phyloP scores from a whole-genome alignment of 2,888 invertebrate genomes.

The Stegophylla sp. region DNA sequence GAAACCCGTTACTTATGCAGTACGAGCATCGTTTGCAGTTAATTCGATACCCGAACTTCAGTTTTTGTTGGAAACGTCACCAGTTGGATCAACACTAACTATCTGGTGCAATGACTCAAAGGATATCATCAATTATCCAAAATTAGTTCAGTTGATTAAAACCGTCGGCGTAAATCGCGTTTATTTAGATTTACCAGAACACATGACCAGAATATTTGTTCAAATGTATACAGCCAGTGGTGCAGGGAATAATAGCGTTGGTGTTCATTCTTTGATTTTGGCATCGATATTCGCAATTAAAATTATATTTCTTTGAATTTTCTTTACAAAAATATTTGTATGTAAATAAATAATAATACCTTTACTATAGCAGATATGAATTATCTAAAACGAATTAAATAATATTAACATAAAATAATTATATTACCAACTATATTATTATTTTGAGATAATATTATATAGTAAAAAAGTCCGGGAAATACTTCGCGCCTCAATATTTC shows the following conservation, averaged over 20 bases:
- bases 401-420: no score
- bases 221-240: conserved; percentile 50
- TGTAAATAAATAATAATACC: not conserved
- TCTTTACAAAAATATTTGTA: no score
- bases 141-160: conserved; percentile 72
- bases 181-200: conserved; percentile 79
- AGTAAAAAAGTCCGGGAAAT: no score
- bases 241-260: not conserved
- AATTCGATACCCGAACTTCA: conserved; percentile 72
- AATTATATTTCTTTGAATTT: not conserved
- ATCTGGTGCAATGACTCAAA: conserved; percentile 75
- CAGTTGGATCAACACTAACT: conserved; percentile 73
- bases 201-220: conserved; percentile 66
- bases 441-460: no score
- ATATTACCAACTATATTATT: no score
- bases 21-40: conserved; percentile 75
- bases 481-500: no score
- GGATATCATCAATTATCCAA: conserved; percentile 69
- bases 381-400: not conserved
- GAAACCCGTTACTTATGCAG: conserved; percentile 82
- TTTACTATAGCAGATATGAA: not conserved
- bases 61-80: conserved; percentile 68
- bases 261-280: not conserved
- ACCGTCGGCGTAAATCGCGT: conserved; percentile 73
- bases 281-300: not conserved